Evolutionary conservation across 2,113 vertebrate species (phyloP), one percentile per base, ranked within the genome.

Genomic region (Cebus imitator): DNA sequence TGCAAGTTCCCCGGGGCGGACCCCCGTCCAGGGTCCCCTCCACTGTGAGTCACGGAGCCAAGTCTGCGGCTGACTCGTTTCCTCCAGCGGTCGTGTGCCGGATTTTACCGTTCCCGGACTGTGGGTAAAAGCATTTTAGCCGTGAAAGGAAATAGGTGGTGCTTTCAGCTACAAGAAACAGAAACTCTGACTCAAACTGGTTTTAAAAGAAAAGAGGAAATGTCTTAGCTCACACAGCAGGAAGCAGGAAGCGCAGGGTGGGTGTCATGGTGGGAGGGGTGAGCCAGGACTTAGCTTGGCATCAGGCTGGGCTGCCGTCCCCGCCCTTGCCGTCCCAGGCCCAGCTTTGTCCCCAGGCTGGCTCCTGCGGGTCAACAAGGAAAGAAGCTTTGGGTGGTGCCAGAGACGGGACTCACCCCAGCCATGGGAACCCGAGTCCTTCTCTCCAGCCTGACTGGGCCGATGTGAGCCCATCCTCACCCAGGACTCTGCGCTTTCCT

Each of bases 111-210:
- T 1, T n/a, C 72, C 21, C 7, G 80, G 52, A 23, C 23, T 30
- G 35, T 0, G 0, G 72, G n/a, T 12, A 20, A 45, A 10, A 12
- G 58, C 48, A 6, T 43, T 11, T n/a, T 13, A 5, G 32, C 75
- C 27, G 0, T 4, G 88, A 75, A 23, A 95, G 84, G 95, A 86
- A 95, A n/a, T 48, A 79, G 94, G 94, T 27, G 81, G 81, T 50
- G 82, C 61, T 23, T 5, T 64, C 43, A 40, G 50, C 30, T 6
- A 3, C 8, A n/a, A 52, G 75, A 40, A 40, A 48, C 96, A 97
- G 97, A 96, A 96, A 96, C 93, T 96, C 75, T 97, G 97, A 98
- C 88, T 97, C 97, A 97, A 57, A 61, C 35, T 3, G 87, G 90
- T 70, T 70, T 35, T n/a, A 14, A 40, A 52, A 25, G 68, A 20